Percentiles rank a stretch among this genome's conserved stretches.
These are phyloP conservation scores for Tiphia femorata DNA, from an alignment of 2,888 invertebrate species.

Conservation along the genomic window DNA sequence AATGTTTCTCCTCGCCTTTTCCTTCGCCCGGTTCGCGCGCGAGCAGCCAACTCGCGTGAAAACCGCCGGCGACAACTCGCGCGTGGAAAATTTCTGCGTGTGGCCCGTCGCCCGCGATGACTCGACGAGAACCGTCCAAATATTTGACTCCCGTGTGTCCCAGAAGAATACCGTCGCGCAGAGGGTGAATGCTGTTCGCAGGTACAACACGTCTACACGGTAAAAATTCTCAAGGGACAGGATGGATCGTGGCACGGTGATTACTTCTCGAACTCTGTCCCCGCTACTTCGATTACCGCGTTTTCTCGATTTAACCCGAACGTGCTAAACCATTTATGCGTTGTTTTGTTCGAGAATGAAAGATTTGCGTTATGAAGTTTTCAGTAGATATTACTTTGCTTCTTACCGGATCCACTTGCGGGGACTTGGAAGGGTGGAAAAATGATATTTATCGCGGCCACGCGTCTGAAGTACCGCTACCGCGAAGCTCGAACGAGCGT, in stretches of 20 bases:
- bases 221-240: slow-evolving; percentile 31
- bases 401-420: neutral
- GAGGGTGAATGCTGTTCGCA: slow-evolving; percentile 14
- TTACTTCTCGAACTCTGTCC: slow-evolving; percentile 7
- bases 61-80: slow-evolving; percentile 32
- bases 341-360: too few species aligned
- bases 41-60: slow-evolving; percentile 30
- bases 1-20: slow-evolving; percentile 57
- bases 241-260: slow-evolving; percentile 20
- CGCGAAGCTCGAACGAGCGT: too few species aligned
- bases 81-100: slow-evolving; percentile 47
- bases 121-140: slow-evolving; percentile 61
- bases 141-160: slow-evolving; percentile 51
- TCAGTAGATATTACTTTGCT: too few species aligned
- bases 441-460: too few species aligned
- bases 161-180: slow-evolving; percentile 9
- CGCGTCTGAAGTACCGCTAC: too few species aligned
- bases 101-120: slow-evolving; percentile 46
- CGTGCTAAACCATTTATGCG: too few species aligned
- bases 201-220: slow-evolving; percentile 21
- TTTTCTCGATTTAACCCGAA: slow-evolving; percentile 3
- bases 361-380: too few species aligned
- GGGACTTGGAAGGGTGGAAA: neutral
- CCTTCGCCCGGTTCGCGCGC: slow-evolving; percentile 23
- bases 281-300: neutral